Base-by-base conservation (phyloP, 1,140 invertebrate genomes). In the Brachionus sp. region DNA sequence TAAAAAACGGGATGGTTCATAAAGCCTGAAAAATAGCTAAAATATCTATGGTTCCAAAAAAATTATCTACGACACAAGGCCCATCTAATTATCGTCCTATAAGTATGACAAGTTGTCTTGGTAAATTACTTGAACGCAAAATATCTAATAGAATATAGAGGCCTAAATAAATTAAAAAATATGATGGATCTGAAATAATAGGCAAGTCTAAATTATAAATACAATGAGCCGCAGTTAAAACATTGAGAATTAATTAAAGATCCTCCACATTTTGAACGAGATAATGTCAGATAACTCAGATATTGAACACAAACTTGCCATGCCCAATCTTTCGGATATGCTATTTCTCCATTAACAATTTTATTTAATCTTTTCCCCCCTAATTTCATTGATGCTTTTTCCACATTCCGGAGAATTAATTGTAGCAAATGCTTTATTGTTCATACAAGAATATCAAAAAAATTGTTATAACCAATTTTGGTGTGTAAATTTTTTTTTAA, bases 181-280 rank as follows among this genome's bases (percentile, higher is more conserved):
- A 42, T 77, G 66, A 19, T 68, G 66, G 5, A 2, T 35, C 1
- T 19, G 66, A 5, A 42, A n/a, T 1, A 16, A 19, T 25, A 16
- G 5, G 5, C 0, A 1, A 2, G 1, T n/a, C 35, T 42, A 46
- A 77, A 44, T 77, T 19, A 35, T 25, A 12, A 42, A 68, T 13
- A 68, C 66, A 68, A 68, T 68, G 66, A 68, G 66, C 66, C 5
- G 66, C 66, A 68, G 66, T 19, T 4, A 68, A 23, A 35, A 68
- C 37, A 35, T n/a, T 68, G n/a, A 13, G 29, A 35, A 68, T 68
- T 13, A 68, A 68, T 25, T 35, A 68, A 35, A 35, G 66, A 68
- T 68, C 66, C 66, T 68, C 66, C 66, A 42, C 66, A 68, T 2
- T 1, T 16, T n/a, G n/a, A n/a, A n/a, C n/a, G n/a, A 50, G 2